These are phyloP conservation scores for Macrostomum lignano DNA, from an alignment of 1,140 invertebrate genomes.

Conservation along the genomic window DNA sequence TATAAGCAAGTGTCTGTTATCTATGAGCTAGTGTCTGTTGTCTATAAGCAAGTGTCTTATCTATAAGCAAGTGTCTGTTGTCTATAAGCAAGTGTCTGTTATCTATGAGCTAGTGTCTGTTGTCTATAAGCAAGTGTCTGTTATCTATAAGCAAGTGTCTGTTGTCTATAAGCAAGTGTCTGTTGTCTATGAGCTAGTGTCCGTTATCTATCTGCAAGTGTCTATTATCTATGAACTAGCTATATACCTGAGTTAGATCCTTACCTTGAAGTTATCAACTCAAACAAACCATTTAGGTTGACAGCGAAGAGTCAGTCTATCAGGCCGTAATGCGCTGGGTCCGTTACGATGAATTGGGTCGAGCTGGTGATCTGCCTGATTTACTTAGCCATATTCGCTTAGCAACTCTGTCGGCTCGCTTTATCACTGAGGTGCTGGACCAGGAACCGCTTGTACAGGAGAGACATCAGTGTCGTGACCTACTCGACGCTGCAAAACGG, in stretches of 20 bases:
- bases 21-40: too few relatives aligned
- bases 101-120: too few relatives aligned
- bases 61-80: too few relatives aligned
- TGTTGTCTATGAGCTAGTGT: slow-evolving; percentile 5
- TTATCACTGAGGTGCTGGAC: slow-evolving; percentile 18
- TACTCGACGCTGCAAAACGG: slow-evolving; percentile 19
- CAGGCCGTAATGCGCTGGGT: slow-evolving; percentile 8
- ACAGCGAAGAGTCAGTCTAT: slow-evolving; percentile 31
- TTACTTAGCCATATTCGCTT: slow-evolving; percentile 6
- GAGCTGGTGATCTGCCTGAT: slow-evolving; percentile 5
- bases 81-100: too few relatives aligned
- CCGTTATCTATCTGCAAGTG: slow-evolving; percentile 2
- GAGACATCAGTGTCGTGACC: slow-evolving; percentile 16
- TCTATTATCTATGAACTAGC: neutral
- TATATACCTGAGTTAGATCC: neutral
- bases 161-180: neutral
- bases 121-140: too few relatives aligned
- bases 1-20: too few relatives aligned
- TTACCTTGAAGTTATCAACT: neutral
- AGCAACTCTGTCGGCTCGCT: slow-evolving; percentile 13
- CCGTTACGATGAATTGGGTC: slow-evolving; percentile 3
- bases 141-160: too few relatives aligned
- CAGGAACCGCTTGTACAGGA: slow-evolving; percentile 13
- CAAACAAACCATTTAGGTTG: slow-evolving; percentile 6
- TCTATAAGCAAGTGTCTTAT: too few relatives aligned